A percentile compares a stretch with the other conserved stretches of the same genome.
These are phyloP conservation scores for Alviniconcha strummeri DNA, from an alignment of 2,888 invertebrate genomes.

Conservation along the genomic window DNA sequence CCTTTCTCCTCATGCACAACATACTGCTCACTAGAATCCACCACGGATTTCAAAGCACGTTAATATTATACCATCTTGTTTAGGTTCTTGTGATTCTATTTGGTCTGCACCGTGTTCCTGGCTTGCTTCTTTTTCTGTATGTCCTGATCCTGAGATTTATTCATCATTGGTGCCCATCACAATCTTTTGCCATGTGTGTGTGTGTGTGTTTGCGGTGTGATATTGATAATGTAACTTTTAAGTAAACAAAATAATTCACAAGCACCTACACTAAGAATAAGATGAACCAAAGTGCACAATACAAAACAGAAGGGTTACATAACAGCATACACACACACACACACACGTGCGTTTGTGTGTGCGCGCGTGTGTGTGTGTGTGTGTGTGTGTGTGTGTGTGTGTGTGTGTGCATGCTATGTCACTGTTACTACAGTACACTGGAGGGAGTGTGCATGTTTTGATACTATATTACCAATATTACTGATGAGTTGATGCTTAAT, in stretches of 20 bases:
- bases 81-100: too few relatives aligned
- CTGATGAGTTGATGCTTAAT: not conserved
- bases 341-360: not conserved
- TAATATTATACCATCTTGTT: too few relatives aligned
- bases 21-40: not conserved
- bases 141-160: too few relatives aligned
- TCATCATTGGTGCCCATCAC: not conserved
- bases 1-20: not conserved
- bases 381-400: not conserved
- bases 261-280: not conserved
- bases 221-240: not conserved
- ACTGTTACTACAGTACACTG: not conserved
- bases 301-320: not conserved
- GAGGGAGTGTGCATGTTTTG: not conserved
- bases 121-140: too few relatives aligned
- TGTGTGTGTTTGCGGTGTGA: not conserved
- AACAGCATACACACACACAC: constrained; percentile 3
- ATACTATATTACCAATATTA: not conserved
- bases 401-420: not conserved
- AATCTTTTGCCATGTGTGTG: not conserved
- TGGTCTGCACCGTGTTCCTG: too few relatives aligned
- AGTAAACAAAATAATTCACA: not conserved
- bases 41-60: not conserved
- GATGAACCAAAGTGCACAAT: not conserved
- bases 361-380: not conserved